Evolutionary conservation across 2,888 invertebrate genomes (phyloP).

Genomic region (Platycnemis pennipes): DNA sequence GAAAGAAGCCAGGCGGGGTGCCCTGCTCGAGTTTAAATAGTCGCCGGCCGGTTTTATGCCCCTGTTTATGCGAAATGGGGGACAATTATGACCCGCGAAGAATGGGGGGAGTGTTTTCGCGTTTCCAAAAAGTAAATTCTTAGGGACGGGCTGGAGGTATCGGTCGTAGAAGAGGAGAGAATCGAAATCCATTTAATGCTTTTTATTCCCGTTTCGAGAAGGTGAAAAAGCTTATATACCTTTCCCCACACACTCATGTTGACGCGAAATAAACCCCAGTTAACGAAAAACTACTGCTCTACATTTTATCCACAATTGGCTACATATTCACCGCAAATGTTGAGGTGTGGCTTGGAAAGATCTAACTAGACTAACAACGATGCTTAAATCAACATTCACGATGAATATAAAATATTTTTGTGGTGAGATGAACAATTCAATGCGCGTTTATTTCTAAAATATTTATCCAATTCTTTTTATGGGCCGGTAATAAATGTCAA

Average conservation of each 20-base stretch:
- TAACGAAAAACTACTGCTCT: neutral
- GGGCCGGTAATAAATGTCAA: too few relatives aligned
- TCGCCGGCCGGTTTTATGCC: conserved; percentile 7
- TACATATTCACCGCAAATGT: too few relatives aligned
- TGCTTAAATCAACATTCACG: too few relatives aligned
- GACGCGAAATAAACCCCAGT: neutral
- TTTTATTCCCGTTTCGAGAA: neutral
- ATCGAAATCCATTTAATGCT: neutral
- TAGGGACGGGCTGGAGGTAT: neutral
- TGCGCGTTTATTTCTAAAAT: too few relatives aligned
- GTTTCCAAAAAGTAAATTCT: neutral
- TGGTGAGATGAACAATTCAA: too few relatives aligned
- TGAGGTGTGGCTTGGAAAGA: too few relatives aligned
- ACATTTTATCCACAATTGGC: neutral
- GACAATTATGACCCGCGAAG: neutral
- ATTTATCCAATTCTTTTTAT: too few relatives aligned
- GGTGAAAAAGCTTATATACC: neutral
- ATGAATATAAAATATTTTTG: too few relatives aligned
- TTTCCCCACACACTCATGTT: neutral
- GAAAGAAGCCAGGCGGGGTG: neutral
- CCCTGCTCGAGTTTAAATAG: conserved; percentile 42
- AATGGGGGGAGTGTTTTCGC: neutral
- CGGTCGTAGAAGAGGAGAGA: neutral
- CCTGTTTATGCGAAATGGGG: conserved; percentile 28
- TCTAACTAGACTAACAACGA: too few relatives aligned